These are phyloP conservation scores for Microplitis demolitor DNA, from an alignment of 1,140 invertebrate species.

Conservation along the genomic window DNA sequence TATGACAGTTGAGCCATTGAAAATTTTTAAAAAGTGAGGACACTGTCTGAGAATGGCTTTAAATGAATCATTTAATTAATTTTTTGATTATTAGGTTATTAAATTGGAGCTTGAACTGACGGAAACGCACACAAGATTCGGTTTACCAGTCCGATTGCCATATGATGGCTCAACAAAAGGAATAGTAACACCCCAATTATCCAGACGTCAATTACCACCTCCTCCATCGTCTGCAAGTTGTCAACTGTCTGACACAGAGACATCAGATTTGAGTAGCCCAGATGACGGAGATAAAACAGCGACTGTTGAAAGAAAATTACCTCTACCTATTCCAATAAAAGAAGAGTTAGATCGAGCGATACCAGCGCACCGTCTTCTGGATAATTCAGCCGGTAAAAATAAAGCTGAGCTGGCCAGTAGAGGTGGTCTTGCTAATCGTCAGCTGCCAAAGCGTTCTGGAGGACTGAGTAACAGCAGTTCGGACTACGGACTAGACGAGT, in stretches of 20 bases:
- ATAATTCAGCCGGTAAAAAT: slow-evolving; percentile 84
- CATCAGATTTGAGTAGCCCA: slow-evolving; percentile 71
- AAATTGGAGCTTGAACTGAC: slow-evolving; percentile 72
- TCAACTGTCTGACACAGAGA: slow-evolving; percentile 74
- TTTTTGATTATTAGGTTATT: slow-evolving; percentile 63
- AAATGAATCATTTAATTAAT: not conserved
- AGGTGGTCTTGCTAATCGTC: slow-evolving; percentile 65
- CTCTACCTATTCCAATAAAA: slow-evolving; percentile 64
- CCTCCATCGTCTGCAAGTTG: slow-evolving; percentile 65
- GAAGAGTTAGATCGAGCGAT: slow-evolving; percentile 86
- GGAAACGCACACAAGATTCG: slow-evolving; percentile 85
- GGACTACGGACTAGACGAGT: slow-evolving; percentile 73
- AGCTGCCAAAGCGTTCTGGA: slow-evolving; percentile 60
- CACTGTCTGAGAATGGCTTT: too few relatives aligned
- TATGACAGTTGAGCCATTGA: too few relatives aligned
- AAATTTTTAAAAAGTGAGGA: too few relatives aligned
- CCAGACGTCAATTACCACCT: slow-evolving; percentile 72
- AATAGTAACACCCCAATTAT: slow-evolving; percentile 75
- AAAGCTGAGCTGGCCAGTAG: slow-evolving; percentile 85
- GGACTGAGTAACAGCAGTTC: slow-evolving; percentile 72
- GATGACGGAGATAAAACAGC: slow-evolving; percentile 76
- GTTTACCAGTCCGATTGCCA: slow-evolving; percentile 80
- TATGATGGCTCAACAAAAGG: slow-evolving; percentile 76
- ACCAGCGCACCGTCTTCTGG: slow-evolving; percentile 81
- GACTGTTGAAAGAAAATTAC: slow-evolving; percentile 75